Conservation (phyloP, 2,797 vertebrate genomes). For the Columba guinea region DNA sequence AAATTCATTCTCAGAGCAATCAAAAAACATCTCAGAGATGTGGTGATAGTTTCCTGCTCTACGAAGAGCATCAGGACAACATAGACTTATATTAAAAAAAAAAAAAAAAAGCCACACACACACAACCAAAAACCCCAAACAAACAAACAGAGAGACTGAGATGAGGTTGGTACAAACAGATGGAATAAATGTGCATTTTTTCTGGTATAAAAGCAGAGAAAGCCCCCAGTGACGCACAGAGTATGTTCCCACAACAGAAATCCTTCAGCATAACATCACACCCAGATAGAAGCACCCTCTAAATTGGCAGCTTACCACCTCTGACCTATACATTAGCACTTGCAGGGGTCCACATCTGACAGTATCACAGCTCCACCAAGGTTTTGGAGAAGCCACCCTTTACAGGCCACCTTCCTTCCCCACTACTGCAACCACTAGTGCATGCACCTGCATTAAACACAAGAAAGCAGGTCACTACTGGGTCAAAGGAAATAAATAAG, state of each 20-base stretch:
- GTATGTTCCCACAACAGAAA: background rate
- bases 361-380: background rate
- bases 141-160: too few species aligned
- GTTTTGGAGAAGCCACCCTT: background rate
- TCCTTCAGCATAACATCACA: background rate
- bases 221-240: background rate
- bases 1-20: background rate
- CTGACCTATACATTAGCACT: background rate
- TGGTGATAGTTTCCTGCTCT: background rate
- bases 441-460: background rate
- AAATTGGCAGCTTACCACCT: background rate
- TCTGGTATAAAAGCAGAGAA: background rate
- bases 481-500: background rate
- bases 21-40: background rate
- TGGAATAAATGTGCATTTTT: background rate
- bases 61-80: background rate
- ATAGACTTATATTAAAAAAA: background rate
- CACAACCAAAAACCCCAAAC: too few species aligned
- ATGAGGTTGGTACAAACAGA: background rate
- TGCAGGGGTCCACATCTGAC: background rate
- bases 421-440: background rate
- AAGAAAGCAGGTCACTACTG: background rate
- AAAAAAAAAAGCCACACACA: background rate
- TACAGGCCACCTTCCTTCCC: background rate
- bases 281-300: background rate